A percentile compares a stretch with the other conserved stretches of the same genome.
phyloP scores from a whole-genome alignment of 2,797 vertebrate genomes.

The Lerista edwardsae region DNA sequence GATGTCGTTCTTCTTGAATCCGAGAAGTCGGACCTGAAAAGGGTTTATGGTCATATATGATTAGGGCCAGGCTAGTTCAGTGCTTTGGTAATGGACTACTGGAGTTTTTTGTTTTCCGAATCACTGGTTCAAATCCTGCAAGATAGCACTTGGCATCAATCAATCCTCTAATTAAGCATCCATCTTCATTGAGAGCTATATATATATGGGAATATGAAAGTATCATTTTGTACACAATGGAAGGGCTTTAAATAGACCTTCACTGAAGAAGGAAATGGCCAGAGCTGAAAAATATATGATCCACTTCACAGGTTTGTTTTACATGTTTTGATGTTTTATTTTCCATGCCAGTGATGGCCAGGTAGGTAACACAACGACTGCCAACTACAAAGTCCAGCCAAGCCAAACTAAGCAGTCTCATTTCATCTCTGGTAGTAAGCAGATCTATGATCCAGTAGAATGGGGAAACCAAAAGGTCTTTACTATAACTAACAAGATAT shows the following conservation, averaged over 20 bases:
- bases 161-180: constrained; percentile 32
- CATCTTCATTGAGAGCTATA: neutral
- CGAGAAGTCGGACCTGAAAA: constrained; percentile 13
- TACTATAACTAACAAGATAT: neutral
- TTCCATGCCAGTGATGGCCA: neutral
- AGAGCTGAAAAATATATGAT: neutral
- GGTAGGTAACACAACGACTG: neutral
- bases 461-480: neutral
- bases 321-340: constrained; percentile 4
- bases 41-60: constrained; percentile 14
- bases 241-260: constrained; percentile 20
- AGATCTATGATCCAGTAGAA: neutral
- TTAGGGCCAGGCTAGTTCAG: neutral
- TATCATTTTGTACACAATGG: constrained; percentile 20
- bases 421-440: neutral
- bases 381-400: neutral
- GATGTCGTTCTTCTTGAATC: constrained; percentile 11
- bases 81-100: constrained; percentile 33
- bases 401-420: neutral
- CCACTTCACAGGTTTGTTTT: neutral
- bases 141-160: constrained; percentile 13
- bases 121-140: constrained; percentile 22
- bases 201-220: constrained; percentile 11
- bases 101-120: constrained; percentile 28
- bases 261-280: neutral